Base-by-base conservation (phyloP, 2,113 vertebrate genomes). In the Cranoglanis bouderius region DNA sequence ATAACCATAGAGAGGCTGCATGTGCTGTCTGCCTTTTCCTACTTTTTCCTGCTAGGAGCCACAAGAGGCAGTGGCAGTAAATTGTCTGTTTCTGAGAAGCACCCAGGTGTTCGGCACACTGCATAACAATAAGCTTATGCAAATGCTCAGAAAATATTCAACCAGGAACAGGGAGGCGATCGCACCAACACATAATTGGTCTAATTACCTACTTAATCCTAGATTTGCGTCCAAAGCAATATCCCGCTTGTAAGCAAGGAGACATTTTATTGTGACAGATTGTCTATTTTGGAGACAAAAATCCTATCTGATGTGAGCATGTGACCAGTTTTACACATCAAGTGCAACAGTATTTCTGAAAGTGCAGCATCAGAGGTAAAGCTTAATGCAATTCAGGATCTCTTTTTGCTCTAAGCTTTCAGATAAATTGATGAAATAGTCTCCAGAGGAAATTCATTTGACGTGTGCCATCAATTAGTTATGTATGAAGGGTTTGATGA, bases 171-270 rank as follows among this genome's bases (percentile, higher is more conserved):
- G 74, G 43, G 16, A 77, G 49, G 61, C 72, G 43, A 49, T 87
- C n/a, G 16, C 78, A 84, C 1, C 51, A 59, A 59, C 40, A 72
- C 43, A 70, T 82, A 88, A 75, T 75, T 26, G 67, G 29, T 75
- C 40, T 57, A 84, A 88, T 88, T 88, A 74, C 81, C 51, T 75
- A 49, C 67, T 84, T 88, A 49, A 75, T 75, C 87, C 75, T 61
- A 61, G 53, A 70, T 85, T 87, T 57, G 21, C 75, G 53, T 63
- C 67, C 53, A 43, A 77, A 87, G 67, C 14, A 49, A 63, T 88
- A 86, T 90, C 21, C 53, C 2, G 43, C 49, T 53, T 57, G 40
- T 26, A 77, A n/a, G 70, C 55, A 57, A 18, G 29, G 53, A 43
- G 61, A 87, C 61, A 53, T 70, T 84, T 90, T 49, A 61, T n/a